These are phyloP conservation scores for Himalopsyche japonica DNA, from an alignment of 2,888 invertebrate species.

Conservation along the genomic window DNA sequence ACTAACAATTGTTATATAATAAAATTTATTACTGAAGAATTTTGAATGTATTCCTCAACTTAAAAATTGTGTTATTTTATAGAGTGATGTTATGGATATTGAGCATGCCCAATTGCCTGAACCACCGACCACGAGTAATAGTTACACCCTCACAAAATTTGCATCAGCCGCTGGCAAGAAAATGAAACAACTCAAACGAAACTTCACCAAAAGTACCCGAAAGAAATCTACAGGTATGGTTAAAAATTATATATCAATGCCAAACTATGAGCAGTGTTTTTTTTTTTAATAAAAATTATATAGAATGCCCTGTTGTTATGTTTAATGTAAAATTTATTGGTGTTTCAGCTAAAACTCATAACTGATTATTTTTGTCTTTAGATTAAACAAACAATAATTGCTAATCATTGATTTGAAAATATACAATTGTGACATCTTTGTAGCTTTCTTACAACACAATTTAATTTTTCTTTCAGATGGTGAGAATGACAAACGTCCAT, in stretches of 20 bases:
- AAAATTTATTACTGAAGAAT: too few species aligned
- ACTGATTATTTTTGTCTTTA: too few species aligned
- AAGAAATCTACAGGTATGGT: constrained; percentile 51
- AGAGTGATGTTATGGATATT: constrained; percentile 58
- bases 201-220: constrained; percentile 59
- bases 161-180: constrained; percentile 65
- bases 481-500: constrained; percentile 16
- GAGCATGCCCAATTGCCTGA: constrained; percentile 62
- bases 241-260: too few species aligned
- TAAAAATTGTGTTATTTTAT: not conserved
- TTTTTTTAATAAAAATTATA: too few species aligned
- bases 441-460: not conserved
- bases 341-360: too few species aligned
- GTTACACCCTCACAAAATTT: constrained; percentile 68
- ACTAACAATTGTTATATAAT: too few species aligned
- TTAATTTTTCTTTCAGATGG: not conserved
- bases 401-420: too few species aligned
- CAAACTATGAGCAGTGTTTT: too few species aligned
- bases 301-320: too few species aligned
- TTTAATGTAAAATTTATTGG: too few species aligned
- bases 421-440: too few species aligned
- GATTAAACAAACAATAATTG: too few species aligned
- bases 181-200: constrained; percentile 69
- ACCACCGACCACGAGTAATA: constrained; percentile 60
- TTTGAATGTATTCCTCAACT: not conserved